Evolutionary conservation across 1,140 invertebrate species (phyloP).

Genomic region (Brachionus rubens): DNA sequence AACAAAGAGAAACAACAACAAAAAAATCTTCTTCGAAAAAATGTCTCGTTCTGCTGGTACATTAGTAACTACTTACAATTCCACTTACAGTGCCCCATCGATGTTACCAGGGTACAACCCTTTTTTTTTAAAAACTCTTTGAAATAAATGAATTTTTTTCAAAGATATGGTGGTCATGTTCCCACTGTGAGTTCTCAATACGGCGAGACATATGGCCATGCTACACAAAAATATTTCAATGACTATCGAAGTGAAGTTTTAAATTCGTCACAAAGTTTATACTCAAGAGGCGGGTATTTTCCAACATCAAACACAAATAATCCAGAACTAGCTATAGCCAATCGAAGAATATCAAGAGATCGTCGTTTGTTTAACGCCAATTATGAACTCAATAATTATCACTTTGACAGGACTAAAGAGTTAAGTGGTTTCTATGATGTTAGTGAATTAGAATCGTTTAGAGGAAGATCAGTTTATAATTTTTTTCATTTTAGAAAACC

Average conservation of each 20-base stretch:
- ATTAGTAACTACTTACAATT: constrained; percentile 59
- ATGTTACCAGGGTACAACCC: constrained; percentile 60
- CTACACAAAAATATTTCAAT: constrained; percentile 60
- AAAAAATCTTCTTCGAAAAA: no score
- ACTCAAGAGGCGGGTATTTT: constrained; percentile 53
- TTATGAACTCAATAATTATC: constrained; percentile 56
- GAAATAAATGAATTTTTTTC: background rate
- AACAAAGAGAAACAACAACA: no score
- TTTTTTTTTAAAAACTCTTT: background rate
- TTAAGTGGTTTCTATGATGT: constrained; percentile 54
- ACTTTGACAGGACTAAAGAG: constrained; percentile 57
- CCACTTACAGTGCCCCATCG: constrained; percentile 59
- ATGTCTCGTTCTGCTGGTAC: constrained; percentile 61
- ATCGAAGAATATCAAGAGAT: constrained; percentile 53
- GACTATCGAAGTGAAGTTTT: constrained; percentile 57
- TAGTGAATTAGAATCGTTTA: constrained; percentile 17
- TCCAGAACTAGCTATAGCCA: constrained; percentile 57
- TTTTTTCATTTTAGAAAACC: constrained; percentile 52
- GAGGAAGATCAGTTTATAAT: background rate
- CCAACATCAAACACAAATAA: constrained; percentile 59
- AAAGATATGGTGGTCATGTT: constrained; percentile 59
- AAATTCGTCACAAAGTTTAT: constrained; percentile 55
- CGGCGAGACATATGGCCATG: constrained; percentile 61
- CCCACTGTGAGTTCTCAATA: constrained; percentile 61
- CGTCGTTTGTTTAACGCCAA: constrained; percentile 55